A percentile compares a stretch with the other conserved stretches of the same genome.
These are phyloP conservation scores for Fistularia tabacaria DNA, from an alignment of 2,797 vertebrate species.

Conservation along the genomic window DNA sequence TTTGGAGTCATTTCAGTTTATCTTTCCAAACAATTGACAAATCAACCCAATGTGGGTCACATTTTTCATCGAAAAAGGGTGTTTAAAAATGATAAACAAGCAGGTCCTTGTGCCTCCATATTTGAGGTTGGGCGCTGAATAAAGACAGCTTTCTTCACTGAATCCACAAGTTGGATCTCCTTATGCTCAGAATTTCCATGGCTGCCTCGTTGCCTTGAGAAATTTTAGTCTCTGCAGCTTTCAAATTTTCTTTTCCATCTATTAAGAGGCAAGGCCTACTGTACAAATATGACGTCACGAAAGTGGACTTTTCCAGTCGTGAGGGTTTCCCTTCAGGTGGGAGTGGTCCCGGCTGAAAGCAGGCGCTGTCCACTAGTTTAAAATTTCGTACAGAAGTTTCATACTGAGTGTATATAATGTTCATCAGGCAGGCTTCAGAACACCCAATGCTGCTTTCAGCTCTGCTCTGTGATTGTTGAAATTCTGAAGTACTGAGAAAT, in stretches of 20 bases:
- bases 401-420: slow-evolving; percentile 29
- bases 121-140: slow-evolving; percentile 24
- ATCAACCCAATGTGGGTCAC: slow-evolving; percentile 26
- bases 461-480: background rate
- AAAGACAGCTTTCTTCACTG: slow-evolving; percentile 54
- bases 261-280: slow-evolving; percentile 33
- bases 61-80: slow-evolving; percentile 25
- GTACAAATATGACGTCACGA: slow-evolving; percentile 50
- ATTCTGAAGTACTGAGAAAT: background rate
- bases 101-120: slow-evolving; percentile 36
- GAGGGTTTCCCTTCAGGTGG: slow-evolving; percentile 47
- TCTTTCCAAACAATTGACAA: slow-evolving; percentile 33
- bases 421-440: background rate
- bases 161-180: slow-evolving; percentile 27
- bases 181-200: slow-evolving; percentile 56
- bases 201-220: slow-evolving; percentile 22
- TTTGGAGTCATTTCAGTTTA: slow-evolving; percentile 37
- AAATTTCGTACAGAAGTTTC: slow-evolving; percentile 32
- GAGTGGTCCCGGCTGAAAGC: slow-evolving; percentile 29
- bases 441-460: background rate
- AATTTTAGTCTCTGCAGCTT: slow-evolving; percentile 30
- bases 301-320: slow-evolving; percentile 65
- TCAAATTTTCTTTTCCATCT: slow-evolving; percentile 26
- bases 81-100: slow-evolving; percentile 55
- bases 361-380: slow-evolving; percentile 43